Base-by-base conservation (phyloP, 2,797 vertebrate species). In the Ctenopoma multispine region DNA sequence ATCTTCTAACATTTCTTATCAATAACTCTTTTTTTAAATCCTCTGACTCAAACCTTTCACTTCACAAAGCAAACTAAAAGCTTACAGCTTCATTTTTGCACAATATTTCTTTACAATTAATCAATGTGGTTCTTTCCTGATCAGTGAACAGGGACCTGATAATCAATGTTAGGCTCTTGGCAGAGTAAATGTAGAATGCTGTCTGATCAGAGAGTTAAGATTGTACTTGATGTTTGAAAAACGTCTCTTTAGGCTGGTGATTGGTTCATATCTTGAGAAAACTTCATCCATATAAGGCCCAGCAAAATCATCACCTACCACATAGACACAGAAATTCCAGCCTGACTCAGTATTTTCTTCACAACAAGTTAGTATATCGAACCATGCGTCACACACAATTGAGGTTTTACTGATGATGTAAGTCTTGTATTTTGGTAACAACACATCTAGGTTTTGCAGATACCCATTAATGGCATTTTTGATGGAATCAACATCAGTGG, bases 391-490 rank as follows among this genome's bases (percentile, higher is more conserved):
- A 24, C 24, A 24, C 24, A 4, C 24, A 24, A 24, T 14, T 41
- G n/a, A n/a, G n/a, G n/a, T n/a, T 2, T 17, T n/a, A 4, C 24
- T 27, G 14, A 0, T 2, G 10, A 1, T n/a, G 7, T 6, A 14
- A 7, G 15, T 9, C 14, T 14, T 62, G 72, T 56, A 75, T 11
- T 40, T 17, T 5, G 12, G 7, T 18, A 75, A 14, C 57, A 75
- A 15, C 3, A 0, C 0, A 7, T 38, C 21, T n/a, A 69, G 29
- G 27, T 58, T 4, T 3, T 3, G 2, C 53, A 58, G 0, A 63
- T 58, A 63, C 10, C n/a, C 5, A 20, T 1, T 0, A 2, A 46
- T 53, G 2, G 23, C 3, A 21, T 2, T 0, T 0, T 0, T 14
- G 21, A 75, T 29, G 3, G 38, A 0, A 11, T 3, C 1, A 21